phyloP scores from a whole-genome alignment of 2,797 vertebrate genomes.

The Pygocentrus nattereri region DNA sequence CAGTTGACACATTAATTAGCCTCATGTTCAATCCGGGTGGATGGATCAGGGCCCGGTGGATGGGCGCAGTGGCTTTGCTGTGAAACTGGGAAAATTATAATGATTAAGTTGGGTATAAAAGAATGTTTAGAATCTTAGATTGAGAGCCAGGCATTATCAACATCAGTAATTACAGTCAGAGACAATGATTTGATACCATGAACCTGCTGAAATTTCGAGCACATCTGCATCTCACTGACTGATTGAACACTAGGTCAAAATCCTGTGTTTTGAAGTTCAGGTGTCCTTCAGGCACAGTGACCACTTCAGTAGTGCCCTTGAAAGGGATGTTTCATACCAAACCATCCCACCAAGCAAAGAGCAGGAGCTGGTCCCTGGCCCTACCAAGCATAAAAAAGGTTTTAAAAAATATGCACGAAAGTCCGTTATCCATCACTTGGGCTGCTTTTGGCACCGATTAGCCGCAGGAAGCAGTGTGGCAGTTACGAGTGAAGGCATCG shows the following conservation, averaged over 20 bases:
- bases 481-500: constrained; percentile 68
- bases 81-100: too few relatives aligned
- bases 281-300: background rate
- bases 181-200: too few relatives aligned
- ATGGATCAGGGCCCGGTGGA: too few relatives aligned
- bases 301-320: background rate
- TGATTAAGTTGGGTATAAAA: too few relatives aligned
- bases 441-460: constrained; percentile 38
- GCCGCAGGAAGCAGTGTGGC: constrained; percentile 26
- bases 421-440: constrained; percentile 39
- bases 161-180: too few relatives aligned
- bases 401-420: constrained; percentile 12
- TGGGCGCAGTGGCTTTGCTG: too few relatives aligned
- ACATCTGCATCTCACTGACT: background rate
- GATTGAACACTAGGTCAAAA: background rate
- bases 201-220: background rate
- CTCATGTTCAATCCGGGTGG: too few relatives aligned
- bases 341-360: background rate
- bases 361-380: background rate
- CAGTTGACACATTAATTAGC: too few relatives aligned
- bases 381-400: background rate
- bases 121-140: too few relatives aligned
- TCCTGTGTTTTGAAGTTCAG: background rate
- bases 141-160: too few relatives aligned
- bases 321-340: background rate